Evolutionary conservation across 2,888 invertebrate genomes (phyloP).

Genomic region (Steinernema carpocapsae): DNA sequence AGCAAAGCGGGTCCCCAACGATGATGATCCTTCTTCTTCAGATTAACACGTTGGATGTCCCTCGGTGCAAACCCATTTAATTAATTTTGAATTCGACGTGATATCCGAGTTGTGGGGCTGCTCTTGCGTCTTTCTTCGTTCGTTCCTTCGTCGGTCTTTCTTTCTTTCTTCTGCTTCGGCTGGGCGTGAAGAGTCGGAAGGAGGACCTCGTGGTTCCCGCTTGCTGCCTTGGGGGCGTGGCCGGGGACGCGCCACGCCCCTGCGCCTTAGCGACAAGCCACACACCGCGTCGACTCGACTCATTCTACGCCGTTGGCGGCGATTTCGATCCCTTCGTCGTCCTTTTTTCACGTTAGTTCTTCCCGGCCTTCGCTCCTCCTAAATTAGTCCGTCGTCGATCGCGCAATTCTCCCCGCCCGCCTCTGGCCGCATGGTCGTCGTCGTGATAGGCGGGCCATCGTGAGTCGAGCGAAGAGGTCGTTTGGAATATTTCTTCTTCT

Average conservation of each 20-base stretch:
- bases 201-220: constrained; percentile 4
- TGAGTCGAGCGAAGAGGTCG: too few species aligned
- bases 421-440: too few species aligned
- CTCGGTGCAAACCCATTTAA: too few species aligned
- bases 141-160: too few species aligned
- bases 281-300: constrained; percentile 1
- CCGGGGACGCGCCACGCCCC: neutral
- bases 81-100: neutral
- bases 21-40: too few species aligned
- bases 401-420: neutral
- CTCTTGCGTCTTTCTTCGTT: too few species aligned
- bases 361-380: constrained; percentile 20
- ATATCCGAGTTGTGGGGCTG: neutral
- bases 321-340: constrained; percentile 30
- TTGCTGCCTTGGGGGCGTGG: neutral
- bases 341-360: constrained; percentile 28
- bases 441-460: too few species aligned
- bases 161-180: too few species aligned
- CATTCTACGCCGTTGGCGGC: constrained; percentile 4
- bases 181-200: constrained; percentile 3
- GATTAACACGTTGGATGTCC: too few species aligned
- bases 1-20: too few species aligned
- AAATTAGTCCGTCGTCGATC: neutral
- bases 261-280: neutral
- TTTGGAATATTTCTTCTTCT: neutral